Conservation (phyloP, 2,113 vertebrate genomes). For the Hemiprocne comata region DNA sequence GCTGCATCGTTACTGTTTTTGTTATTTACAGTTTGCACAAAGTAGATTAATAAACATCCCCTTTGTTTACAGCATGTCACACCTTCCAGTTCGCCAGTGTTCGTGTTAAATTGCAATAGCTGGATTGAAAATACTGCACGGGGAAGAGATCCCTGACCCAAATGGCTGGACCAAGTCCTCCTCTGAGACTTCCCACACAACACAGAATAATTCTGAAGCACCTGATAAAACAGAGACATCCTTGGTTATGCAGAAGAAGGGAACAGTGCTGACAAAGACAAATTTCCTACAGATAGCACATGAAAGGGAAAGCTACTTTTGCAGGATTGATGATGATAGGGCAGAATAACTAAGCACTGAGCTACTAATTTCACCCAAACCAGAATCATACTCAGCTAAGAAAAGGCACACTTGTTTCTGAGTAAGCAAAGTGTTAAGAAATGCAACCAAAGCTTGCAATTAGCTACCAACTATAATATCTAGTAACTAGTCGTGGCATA, state of each 20-base stretch:
- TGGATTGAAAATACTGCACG: not conserved
- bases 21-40: not conserved
- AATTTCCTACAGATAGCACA: not conserved
- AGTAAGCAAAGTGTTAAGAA: not conserved
- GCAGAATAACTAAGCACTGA: not conserved
- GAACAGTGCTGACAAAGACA: constrained; percentile 1
- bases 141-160: not conserved
- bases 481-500: not conserved
- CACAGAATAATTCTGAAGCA: not conserved
- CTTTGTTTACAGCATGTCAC: not conserved
- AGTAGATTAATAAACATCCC: not conserved
- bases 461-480: not conserved
- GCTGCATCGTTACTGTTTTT: not conserved
- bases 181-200: not conserved
- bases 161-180: not conserved
- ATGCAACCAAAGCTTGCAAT: not conserved
- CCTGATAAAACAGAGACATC: not conserved
- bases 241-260: not conserved
- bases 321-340: not conserved
- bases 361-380: not conserved
- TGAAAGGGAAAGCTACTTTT: not conserved
- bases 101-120: not conserved
- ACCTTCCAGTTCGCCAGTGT: not conserved
- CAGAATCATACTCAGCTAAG: not conserved
- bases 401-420: not conserved